Evolutionary conservation across 1,140 invertebrate species (phyloP), one percentile per base, ranked within the genome.

Genomic region (Uloborus diversus): DNA sequence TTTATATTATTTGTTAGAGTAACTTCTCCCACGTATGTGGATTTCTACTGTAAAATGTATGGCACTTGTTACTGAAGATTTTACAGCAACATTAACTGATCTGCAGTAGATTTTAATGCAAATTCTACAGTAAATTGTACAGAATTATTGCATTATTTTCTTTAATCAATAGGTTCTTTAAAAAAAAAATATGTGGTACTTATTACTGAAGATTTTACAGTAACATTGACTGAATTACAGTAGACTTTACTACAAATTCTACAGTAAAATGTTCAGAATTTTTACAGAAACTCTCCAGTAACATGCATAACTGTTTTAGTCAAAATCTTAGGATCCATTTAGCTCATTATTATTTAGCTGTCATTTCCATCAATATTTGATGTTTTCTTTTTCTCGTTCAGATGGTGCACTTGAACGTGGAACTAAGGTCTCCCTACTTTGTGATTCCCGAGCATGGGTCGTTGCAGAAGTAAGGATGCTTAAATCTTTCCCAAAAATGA

Each of bases 361-460:
- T n/a, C n/a, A 11, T 57, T 4, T 20, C n/a, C 4, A 20, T 14
- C n/a, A 14, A 17, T 56, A 25, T 56, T 70, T 11, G 20, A 14
- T 30, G 7, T 61, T 1, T 14, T 68, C 5, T 32, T n/a, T 53
- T 28, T 51, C 30, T 66, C 23, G 59, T 69, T 20, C 49, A 82
- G 81, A 73, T 51, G 59, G 88, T 93, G 83, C 90, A 93, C 83
- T 83, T 95, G 1, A 92, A 92, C 84, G 88, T 94, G 42, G 92
- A 94, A 81, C 86, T 95, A 30, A 93, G 92, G 85, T 91, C 93
- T 37, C 93, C 93, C 0, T 93, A 93, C 81, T 86, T 95, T 53
- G 90, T 95, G 1, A 88, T 95, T 80, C 93, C 93, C 3, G 92
- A 94, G 86, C 89, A 91, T 83, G 93, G 93, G 47, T 92, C 92